Base-by-base conservation (phyloP, 2,113 vertebrate species). In the Abramis brama region DNA sequence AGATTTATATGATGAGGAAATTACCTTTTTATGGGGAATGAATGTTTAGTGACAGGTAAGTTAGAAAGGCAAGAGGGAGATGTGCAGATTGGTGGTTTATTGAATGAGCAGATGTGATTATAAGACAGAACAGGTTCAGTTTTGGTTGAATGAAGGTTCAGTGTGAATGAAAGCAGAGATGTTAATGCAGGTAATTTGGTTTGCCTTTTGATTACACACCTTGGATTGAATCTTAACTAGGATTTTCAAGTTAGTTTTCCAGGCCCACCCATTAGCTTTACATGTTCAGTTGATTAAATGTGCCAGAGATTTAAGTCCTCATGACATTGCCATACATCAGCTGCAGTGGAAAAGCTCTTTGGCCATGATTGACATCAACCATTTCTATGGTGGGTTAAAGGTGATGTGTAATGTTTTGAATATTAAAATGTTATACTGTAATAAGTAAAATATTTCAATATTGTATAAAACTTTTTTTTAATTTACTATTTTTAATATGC, bases 251-350 rank as follows among this genome's bases (percentile, higher is more conserved):
- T 55, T 60, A 10, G 83, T 78, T 25, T 45, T 6, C 43, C 30
- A 74, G 85, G 55, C 80, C 73, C 85, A 84, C 76, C 68, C 81
- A 30, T 79, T 79, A n/a, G 76, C 30, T 70, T 77, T 27, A 50
- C n/a, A 33, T 62, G 62, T 85, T 86, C 57, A 66, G 45, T 33
- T 33, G 27, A 68, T 68, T 25, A 74, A 25, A 74, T n/a, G 7
- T 74, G 43, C 23, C n/a, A 27, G 13, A 7, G 39, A 74, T 43
- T 43, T 43, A 45, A 43, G 43, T 76, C 59, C 43, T 57, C 23
- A 21, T 19, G 80, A 25, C 15, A 75, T 45, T 59, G 30, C 11
- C 62, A 21, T 76, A 83, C 23, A 25, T 77, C 50, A 66, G 52
- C 66, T 83, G 52, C 57, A 66, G 78, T 79, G 84, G 64, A 57